These are phyloP conservation scores for Chrysogorgia sp. DNA, from an alignment of 92 coral and sea anemone genomes.

Conservation along the genomic window DNA sequence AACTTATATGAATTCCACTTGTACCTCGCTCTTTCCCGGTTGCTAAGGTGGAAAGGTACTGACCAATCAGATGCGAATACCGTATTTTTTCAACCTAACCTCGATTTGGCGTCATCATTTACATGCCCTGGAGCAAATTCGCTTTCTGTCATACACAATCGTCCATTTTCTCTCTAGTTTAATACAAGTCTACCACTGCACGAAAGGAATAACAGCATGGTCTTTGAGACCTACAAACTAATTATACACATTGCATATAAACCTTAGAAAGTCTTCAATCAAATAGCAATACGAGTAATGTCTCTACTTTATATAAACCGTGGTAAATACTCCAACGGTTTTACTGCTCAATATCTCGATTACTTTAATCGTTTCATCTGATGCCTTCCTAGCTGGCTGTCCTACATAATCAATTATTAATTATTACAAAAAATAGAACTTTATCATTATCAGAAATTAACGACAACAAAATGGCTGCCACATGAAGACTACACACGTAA, in stretches of 20 bases:
- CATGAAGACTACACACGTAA: no score
- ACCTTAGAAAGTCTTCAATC: not conserved
- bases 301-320: not conserved
- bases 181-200: no score
- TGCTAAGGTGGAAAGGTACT: not conserved
- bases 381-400: not conserved
- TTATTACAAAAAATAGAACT: not conserved
- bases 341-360: not conserved
- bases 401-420: not conserved
- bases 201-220: not conserved
- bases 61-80: not conserved
- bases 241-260: constrained; percentile 42
- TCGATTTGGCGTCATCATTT: no score
- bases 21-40: not conserved
- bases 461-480: no score
- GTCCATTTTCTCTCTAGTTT: not conserved
- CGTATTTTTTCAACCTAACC: no score
- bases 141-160: not conserved
- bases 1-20: no score
- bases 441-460: no score
- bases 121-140: no score
- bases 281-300: not conserved
- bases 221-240: constrained; percentile 41
- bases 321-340: not conserved
- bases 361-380: not conserved